Evolutionary conservation across 2,113 vertebrate genomes (phyloP).

Genomic region (Silurus meridionalis): DNA sequence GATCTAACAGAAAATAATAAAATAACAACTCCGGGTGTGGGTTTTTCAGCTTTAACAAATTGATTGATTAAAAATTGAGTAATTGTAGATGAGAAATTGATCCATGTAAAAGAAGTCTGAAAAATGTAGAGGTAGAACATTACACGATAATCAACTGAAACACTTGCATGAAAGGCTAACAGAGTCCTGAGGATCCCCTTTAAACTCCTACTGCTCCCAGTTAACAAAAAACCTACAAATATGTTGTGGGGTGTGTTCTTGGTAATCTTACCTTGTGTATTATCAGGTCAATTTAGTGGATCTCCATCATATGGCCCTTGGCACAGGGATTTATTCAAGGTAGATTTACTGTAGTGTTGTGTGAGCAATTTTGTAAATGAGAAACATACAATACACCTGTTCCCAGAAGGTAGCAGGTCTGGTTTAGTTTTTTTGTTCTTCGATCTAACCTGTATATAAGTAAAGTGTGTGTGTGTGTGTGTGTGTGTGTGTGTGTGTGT

Average conservation of each 20-base stretch:
- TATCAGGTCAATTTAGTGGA: background rate
- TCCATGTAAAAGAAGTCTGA: background rate
- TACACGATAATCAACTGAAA: too few relatives aligned
- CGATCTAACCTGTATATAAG: background rate
- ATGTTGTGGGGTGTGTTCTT: background rate
- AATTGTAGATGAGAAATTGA: background rate
- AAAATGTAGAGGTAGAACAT: too few relatives aligned
- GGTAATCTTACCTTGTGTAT: background rate
- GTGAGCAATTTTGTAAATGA: background rate
- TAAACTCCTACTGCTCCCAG: background rate
- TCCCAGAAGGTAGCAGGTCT: background rate
- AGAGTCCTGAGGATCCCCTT: background rate
- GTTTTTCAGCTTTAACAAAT: background rate
- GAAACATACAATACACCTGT: background rate
- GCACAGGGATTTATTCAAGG: conserved; percentile 21
- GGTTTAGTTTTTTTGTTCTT: background rate
- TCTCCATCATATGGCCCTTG: background rate
- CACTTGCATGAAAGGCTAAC: too few relatives aligned
- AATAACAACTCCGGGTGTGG: background rate
- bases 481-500: background rate
- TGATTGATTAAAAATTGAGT: background rate
- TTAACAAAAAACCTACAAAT: background rate
- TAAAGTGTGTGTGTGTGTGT: background rate
- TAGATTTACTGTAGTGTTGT: conserved; percentile 29
- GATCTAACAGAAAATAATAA: background rate